Percentiles rank a stretch among this genome's conserved stretches.
These are phyloP conservation scores for Diglossa cyanea DNA, from an alignment of 2,797 vertebrate species.

Conservation along the genomic window DNA sequence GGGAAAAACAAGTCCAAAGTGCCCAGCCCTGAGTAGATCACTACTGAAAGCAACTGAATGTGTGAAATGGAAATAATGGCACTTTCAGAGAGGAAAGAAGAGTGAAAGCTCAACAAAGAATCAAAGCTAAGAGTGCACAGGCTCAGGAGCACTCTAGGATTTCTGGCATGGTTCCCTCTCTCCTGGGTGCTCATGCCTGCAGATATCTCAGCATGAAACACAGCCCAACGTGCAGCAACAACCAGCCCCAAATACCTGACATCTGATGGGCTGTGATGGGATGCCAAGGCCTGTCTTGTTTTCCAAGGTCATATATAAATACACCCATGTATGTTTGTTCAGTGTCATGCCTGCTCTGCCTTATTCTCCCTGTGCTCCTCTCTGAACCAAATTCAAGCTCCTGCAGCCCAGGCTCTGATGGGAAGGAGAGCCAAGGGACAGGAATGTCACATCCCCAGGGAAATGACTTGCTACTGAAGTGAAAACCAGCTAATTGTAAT, in stretches of 20 bases:
- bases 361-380: neutral
- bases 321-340: neutral
- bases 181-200: neutral
- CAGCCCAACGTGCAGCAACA: neutral
- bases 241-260: neutral
- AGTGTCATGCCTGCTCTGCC: neutral
- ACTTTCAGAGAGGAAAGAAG: neutral
- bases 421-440: neutral
- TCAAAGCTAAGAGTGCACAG: neutral
- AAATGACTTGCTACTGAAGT: neutral
- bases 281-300: neutral
- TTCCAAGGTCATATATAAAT: constrained; percentile 34
- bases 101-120: neutral
- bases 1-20: neutral
- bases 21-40: neutral
- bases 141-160: neutral
- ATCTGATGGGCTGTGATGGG: neutral
- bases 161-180: neutral
- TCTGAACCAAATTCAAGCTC: neutral
- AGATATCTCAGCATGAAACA: neutral
- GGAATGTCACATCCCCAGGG: neutral
- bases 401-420: neutral
- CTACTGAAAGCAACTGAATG: neutral
- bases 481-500: neutral
- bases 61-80: neutral